These are phyloP conservation scores for Scaptomyza cyrtandrae DNA, from an alignment of 2,888 invertebrate species.

Conservation along the genomic window DNA sequence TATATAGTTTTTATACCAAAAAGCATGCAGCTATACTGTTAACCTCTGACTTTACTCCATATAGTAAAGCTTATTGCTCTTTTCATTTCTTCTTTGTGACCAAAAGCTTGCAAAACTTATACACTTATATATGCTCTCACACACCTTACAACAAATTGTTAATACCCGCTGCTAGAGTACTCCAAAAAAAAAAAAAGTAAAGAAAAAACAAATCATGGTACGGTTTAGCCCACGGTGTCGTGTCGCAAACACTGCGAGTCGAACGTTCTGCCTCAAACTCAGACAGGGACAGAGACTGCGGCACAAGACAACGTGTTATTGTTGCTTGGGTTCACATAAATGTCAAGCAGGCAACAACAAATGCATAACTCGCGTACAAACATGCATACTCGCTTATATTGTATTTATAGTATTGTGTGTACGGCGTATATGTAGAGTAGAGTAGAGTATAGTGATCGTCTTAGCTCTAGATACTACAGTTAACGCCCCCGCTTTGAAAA, in stretches of 20 bases:
- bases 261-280: constrained; percentile 49
- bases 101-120: no score
- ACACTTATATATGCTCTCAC: no score
- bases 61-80: no score
- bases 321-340: constrained; percentile 79
- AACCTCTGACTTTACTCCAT: no score
- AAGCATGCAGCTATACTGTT: no score
- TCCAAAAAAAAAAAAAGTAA: neutral
- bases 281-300: constrained; percentile 17
- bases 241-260: constrained; percentile 51
- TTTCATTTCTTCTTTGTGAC: no score
- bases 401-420: neutral
- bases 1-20: no score
- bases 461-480: constrained; percentile 70
- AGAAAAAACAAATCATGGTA: constrained; percentile 38
- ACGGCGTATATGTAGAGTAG: neutral
- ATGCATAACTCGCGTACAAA: constrained; percentile 26
- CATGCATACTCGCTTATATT: constrained; percentile 2
- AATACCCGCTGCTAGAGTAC: constrained; percentile 24
- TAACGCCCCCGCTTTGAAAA: constrained; percentile 65
- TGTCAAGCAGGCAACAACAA: constrained; percentile 75
- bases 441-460: constrained; percentile 53
- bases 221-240: constrained; percentile 61
- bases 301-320: constrained; percentile 75
- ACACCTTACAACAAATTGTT: neutral